Percentiles rank a stretch among this genome's conserved stretches.
phyloP scores from a whole-genome alignment of 2,113 vertebrate genomes.

The Osmerus mordax region DNA sequence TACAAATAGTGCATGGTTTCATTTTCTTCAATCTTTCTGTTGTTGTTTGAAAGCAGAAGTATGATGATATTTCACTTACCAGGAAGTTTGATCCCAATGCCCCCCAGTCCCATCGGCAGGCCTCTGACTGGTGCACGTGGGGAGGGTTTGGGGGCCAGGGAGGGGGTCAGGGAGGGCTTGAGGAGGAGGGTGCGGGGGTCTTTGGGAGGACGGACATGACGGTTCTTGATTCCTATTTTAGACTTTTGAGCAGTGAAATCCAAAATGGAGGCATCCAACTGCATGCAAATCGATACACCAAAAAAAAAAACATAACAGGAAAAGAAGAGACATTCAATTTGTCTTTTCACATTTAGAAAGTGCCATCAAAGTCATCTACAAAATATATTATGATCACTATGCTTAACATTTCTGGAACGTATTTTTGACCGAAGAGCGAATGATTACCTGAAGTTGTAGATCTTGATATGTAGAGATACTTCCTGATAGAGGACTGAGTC shows the following conservation, averaged over 20 bases:
- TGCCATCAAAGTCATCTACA: no score
- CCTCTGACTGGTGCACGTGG: conserved; percentile 15
- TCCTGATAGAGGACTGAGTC: background rate
- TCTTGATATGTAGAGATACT: conserved; percentile 4
- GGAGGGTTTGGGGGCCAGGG: conserved; percentile 6
- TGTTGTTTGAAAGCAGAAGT: no score
- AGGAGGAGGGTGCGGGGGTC: conserved; percentile 65
- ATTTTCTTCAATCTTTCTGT: background rate
- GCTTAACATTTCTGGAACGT: background rate
- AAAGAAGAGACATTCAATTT: background rate
- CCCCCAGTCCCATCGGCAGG: conserved; percentile 39
- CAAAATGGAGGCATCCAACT: conserved; percentile 44
- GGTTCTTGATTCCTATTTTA: conserved; percentile 70
- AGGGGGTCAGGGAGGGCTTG: conserved; percentile 60
- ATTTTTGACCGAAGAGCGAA: conserved; percentile 3
- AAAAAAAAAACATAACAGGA: background rate
- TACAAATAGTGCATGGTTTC: background rate
- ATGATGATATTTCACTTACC: conserved; percentile 50
- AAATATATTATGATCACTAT: no score
- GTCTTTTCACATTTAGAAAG: background rate
- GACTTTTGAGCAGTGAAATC: conserved; percentile 67
- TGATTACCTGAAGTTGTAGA: conserved; percentile 38
- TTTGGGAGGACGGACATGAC: conserved; percentile 59
- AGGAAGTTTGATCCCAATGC: conserved; percentile 68
- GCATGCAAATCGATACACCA: conserved; percentile 1